Base-by-base conservation (phyloP, 2,113 vertebrate species). In the Sapayoa aenigma region DNA sequence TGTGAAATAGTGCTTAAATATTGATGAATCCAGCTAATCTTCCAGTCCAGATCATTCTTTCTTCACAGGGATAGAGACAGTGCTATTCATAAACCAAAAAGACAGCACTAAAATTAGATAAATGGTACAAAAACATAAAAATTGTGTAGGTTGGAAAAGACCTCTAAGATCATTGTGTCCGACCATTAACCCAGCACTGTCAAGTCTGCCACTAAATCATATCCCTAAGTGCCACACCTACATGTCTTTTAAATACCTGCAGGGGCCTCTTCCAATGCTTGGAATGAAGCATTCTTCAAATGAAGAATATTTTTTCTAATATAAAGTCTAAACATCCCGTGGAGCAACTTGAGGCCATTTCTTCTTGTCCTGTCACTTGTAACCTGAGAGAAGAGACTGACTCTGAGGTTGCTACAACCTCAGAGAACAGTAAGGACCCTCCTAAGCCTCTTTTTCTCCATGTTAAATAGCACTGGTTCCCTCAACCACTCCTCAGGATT, bases 391-490 rank as follows among this genome's bases (percentile, higher is more conserved):
- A 46, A 50, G 42, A 76, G 14, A 39, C 12, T 5, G 6, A 55
- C 11, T 9, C 0, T 0, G 12, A 20, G 0, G 0, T 17, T 0
- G 0, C 21, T 52, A 16, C 39, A 41, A 5, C 9, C 9, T n/a
- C 30, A 41, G 58, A 22, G 33, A 52, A 9, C 0, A 0, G 28
- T 24, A 24, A 71, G 18, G 30, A 33, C 25, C 46, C 44, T 16
- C 9, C 18, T 59, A 50, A 83, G 25, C 18, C 4, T 65, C 25
- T 25, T 71, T 71, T 77, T 59, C 50, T 82, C 18, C 56, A 41
- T 42, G 14, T 50, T 33, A 41, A 21, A 46, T 71, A 71, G 2
- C 9, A 20, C 12, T 46, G 72, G 24, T 6, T 65, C 18, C 44
- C 25, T 53, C 50, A 65, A 22, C 30, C 11, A 3, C 58, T 59